phyloP scores from a whole-genome alignment of 1,140 invertebrate genomes.

The Pseudomyrmex gracilis region DNA sequence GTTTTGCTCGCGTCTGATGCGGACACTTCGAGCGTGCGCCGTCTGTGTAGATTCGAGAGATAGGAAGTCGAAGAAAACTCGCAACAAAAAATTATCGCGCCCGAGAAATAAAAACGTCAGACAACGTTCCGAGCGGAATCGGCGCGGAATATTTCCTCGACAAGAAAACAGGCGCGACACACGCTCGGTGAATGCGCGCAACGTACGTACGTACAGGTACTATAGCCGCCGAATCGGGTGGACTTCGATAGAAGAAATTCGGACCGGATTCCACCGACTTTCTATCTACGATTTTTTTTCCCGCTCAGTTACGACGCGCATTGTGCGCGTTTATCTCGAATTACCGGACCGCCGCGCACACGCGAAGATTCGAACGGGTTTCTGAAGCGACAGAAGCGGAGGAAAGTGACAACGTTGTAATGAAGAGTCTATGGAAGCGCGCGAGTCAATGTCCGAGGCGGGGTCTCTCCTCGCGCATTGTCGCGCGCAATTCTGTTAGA shows the following conservation, averaged over 20 bases:
- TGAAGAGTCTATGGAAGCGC: background rate
- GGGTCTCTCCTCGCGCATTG: background rate
- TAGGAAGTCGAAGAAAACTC: background rate
- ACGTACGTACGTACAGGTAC: slow-evolving; percentile 8
- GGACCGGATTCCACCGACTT: slow-evolving; percentile 56
- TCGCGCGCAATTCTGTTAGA: background rate
- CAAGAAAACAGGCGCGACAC: slow-evolving; percentile 19
- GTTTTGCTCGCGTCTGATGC: too few species aligned
- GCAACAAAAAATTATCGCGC: slow-evolving; percentile 7
- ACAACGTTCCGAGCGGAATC: background rate
- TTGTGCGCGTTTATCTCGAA: slow-evolving; percentile 25
- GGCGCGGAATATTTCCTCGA: background rate
- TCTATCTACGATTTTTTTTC: slow-evolving; percentile 47
- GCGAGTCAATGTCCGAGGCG: background rate
- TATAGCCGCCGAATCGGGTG: slow-evolving; percentile 6
- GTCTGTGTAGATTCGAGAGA: background rate
- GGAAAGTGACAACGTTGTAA: slow-evolving; percentile 28
- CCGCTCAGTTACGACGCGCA: slow-evolving; percentile 8
- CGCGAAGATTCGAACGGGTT: slow-evolving; percentile 6
- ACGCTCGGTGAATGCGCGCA: slow-evolving; percentile 24
- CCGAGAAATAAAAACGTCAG: background rate
- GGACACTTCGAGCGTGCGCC: too few species aligned
- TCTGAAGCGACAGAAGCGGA: slow-evolving; percentile 5
- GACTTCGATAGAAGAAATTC: slow-evolving; percentile 48
- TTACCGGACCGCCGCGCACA: background rate